Evolutionary conservation across 2,888 invertebrate species (phyloP), one percentile per base, ranked within the genome.

Genomic region (Dolichopus griseipennis): DNA sequence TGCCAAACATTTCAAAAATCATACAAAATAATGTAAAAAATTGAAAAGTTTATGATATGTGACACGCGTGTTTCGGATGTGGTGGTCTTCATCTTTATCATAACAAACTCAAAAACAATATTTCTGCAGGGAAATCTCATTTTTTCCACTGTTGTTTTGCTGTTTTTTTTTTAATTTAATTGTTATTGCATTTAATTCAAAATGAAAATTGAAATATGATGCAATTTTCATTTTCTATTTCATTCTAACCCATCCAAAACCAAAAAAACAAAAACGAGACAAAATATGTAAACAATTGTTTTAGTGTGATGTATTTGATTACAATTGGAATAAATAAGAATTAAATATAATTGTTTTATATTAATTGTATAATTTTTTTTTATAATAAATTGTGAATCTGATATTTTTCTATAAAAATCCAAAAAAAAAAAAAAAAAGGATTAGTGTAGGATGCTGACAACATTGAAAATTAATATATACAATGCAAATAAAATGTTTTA

Each of bases 1-100:
- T 27, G 3, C 5, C 27, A 4, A 5, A 27, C 27, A 27, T 27
- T 27, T 27, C 5, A 27, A 37, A 37, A 10, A 37, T 37, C 37
- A 37, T 37, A n/a, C n/a, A n/a, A n/a, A 10, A 37, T 37, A 37
- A 37, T 37, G 12, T 37, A 5, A 8, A 37, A 15, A 18, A 52
- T 12, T 52, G 52, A 52, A 52, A 27, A 52, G 9, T 52, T 52
- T 52, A 52, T 52, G 52, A 52, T 52, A 52, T 52, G 52, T 52
- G 52, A 52, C 52, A 52, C 52, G 18, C 52, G 52, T 52, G 52
- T 52, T 52, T 52, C 52, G 52, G 52, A 52, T 52, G 52, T 52
- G 52, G 52, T 52, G 52, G 52, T 52, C 52, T 9, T 52, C 52
- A 15, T 52, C 52, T 52, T 52, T 18, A 18, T 52, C 52, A 41